Base-by-base conservation (phyloP, 2,888 invertebrate species). In the Amaurobius ferox region DNA sequence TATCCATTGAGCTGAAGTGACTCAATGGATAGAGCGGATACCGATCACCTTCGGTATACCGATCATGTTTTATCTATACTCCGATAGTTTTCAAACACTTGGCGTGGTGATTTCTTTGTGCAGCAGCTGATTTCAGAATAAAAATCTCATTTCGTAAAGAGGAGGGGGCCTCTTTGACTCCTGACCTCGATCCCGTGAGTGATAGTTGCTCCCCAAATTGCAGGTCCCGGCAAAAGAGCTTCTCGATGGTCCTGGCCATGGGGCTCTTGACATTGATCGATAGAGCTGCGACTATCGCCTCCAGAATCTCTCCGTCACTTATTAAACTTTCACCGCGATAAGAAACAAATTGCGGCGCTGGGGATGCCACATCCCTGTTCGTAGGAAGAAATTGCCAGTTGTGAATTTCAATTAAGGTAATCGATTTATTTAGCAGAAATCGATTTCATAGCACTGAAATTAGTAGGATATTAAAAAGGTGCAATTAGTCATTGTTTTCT, bases 361-460 rank as follows among this genome's bases (percentile, higher is more conserved):
- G 35, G n/a, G n/a, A n/a, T n/a, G n/a, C 35, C 6, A 44, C 2
- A 44, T 16, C 44, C 2, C 13, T 44, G 13, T 11, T n/a, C 44
- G 44, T 16, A 16, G 44, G 13, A 44, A 55, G 5, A 55, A 23
- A n/a, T 55, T 23, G 55, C 5, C 16, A 5, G 55, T 23, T 55
- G 55, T 19, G 55, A 23, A 55, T 55, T 55, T 23, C 55, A 55
- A 55, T 55, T 55, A 55, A 55, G 55, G 16, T 55, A 55, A 55
- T 55, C 55, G 19, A 44, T 23, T 55, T 23, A 55, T 55, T 55
- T 55, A 55, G 23, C 1, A 55, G 23, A 55, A 55, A 55, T 55
- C 55, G 23, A 55, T 55, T 55, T 55, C 16, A 3, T 1, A 23
- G 5, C 13, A 55, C 3, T 6, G 23, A 23, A 55, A 55, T 55